A percentile compares a stretch with the other conserved stretches of the same genome.
These are phyloP conservation scores for Cynaeus angustus DNA, from an alignment of 2,888 invertebrate genomes.

Conservation along the genomic window DNA sequence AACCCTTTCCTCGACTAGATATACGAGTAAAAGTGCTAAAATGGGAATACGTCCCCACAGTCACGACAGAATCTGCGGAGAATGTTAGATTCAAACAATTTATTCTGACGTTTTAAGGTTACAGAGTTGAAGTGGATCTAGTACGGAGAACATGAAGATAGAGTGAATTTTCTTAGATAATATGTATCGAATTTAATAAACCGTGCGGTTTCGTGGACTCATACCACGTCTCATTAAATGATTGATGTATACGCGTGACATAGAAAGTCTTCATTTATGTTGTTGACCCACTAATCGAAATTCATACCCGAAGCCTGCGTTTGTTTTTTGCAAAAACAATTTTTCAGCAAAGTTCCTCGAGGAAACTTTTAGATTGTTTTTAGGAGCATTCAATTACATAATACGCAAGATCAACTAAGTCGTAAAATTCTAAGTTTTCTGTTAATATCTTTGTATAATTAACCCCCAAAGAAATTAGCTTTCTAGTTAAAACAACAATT, in stretches of 20 bases:
- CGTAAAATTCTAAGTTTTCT: no score
- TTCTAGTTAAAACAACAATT: background rate
- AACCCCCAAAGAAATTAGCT: background rate
- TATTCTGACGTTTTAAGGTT: constrained; percentile 46
- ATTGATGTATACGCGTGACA: constrained; percentile 22
- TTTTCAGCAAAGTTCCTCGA: no score
- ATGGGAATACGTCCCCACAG: constrained; percentile 29
- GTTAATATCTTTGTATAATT: no score
- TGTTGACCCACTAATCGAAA: constrained; percentile 40
- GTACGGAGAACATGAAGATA: constrained; percentile 36
- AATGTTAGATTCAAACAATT: constrained; percentile 34
- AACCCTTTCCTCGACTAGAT: constrained; percentile 28
- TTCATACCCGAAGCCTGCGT: constrained; percentile 29
- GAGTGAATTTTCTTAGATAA: constrained; percentile 41
- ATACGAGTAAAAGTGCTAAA: constrained; percentile 42
- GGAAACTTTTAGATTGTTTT: no score
- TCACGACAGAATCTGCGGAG: constrained; percentile 35
- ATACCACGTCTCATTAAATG: constrained; percentile 32
- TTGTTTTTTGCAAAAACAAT: no score
- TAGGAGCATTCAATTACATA: no score
- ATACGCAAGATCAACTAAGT: no score
- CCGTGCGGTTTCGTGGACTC: constrained; percentile 31
- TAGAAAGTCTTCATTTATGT: constrained; percentile 43
- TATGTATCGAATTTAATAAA: constrained; percentile 39
- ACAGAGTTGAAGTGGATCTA: constrained; percentile 41